These are phyloP conservation scores for Bubo bubo DNA, from an alignment of 2,113 vertebrate genomes.

Conservation along the genomic window DNA sequence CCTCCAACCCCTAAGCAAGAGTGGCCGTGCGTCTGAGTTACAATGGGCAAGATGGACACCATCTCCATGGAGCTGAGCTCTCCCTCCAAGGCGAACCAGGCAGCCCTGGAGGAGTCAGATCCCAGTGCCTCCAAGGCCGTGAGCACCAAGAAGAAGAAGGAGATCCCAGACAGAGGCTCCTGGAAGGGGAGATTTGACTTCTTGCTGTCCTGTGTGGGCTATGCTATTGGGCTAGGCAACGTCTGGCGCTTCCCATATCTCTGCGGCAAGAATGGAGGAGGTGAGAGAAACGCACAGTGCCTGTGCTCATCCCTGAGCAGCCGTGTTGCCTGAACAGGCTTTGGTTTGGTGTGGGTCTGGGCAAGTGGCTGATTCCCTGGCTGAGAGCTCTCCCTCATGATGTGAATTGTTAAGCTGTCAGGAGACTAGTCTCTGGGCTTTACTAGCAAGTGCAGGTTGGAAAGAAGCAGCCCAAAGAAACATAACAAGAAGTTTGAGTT, in stretches of 20 bases:
- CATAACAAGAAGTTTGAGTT: background rate
- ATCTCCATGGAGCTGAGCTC: conserved; percentile 82
- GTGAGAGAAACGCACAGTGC: conserved; percentile 42
- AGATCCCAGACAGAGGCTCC: conserved; percentile 81
- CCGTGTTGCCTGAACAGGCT: background rate
- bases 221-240: conserved; percentile 89
- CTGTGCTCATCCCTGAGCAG: background rate
- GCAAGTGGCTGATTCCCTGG: background rate
- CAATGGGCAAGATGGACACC: conserved; percentile 84
- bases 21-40: background rate
- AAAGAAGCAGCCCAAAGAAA: background rate
- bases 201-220: conserved; percentile 88
- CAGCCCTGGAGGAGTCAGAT: conserved; percentile 76
- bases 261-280: conserved; percentile 92
- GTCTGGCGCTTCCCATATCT: conserved; percentile 94
- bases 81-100: conserved; percentile 79
- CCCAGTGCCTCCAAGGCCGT: background rate
- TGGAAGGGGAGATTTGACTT: conserved; percentile 94
- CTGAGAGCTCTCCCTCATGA: background rate
- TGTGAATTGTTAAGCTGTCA: background rate
- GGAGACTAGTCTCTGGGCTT: background rate
- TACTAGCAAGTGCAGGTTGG: background rate
- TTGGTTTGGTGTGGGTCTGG: background rate
- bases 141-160: conserved; percentile 52
- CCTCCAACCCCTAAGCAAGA: background rate